Base-by-base conservation (phyloP, 2,113 vertebrate species). In the Phyllostomus discolor region DNA sequence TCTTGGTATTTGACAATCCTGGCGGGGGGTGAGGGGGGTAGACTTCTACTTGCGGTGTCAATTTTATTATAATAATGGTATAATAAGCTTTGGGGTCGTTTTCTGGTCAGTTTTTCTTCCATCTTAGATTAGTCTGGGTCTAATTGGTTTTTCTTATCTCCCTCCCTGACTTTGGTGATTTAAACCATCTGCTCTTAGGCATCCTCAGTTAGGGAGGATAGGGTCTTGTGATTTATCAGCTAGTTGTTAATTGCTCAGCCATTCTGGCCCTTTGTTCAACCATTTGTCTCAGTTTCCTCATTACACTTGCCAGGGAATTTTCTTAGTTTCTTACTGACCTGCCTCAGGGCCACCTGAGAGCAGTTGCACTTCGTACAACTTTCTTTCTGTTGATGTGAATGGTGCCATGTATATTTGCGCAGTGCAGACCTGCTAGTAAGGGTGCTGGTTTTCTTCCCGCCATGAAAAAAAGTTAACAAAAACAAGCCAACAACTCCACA, bases 391-490 rank as follows among this genome's bases (percentile, higher is more conserved):
- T 89, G 62, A 41, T 83, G 59, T 69, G 69, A 78, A 64, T 43
- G 43, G 70, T 95, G 41, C 85, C 62, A 41, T 43, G 19, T 24
- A 62, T 20, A 82, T 50, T 33, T 87, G 38, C 75, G 84, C 9
- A 35, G 75, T 48, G 17, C 16, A 64, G 46, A 66, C 38, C 38
- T 88, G 14, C n/a, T 35, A 83, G 41, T n/a, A 89, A 59, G 43
- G 89, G 62, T 73, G 59, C 20, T 62, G 12, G 78, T 82, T 41
- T 35, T 79, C 12, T 46, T 84, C 35, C 31, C 64, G 24, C n/a
- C 91, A 90, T 24, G 24, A 84, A 76, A 93, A 93, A 79, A 28
- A 90, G n/a, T 76, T 46, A 88, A 88, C 41, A 95, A 89, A 92
- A 35, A 31, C 9, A 69, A 50, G 35, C 85, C 85, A 33, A 72